These are phyloP conservation scores for Mya arenaria DNA, from an alignment of 1,140 invertebrate genomes.

Conservation along the genomic window DNA sequence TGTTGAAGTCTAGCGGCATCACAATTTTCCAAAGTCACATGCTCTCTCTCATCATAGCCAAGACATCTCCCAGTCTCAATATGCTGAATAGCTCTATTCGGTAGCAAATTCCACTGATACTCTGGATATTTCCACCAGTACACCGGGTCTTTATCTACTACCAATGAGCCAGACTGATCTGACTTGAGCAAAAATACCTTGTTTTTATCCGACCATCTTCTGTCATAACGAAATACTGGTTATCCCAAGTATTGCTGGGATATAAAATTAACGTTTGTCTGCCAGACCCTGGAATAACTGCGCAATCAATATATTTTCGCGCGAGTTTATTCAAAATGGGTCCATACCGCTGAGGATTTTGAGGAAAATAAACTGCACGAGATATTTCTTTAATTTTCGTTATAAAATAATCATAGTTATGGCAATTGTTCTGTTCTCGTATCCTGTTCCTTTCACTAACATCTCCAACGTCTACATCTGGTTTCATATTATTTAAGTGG, in stretches of 20 bases:
- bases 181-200: constrained; percentile 9
- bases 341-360: neutral
- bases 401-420: constrained; percentile 35
- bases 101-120: too few species aligned
- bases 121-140: too few species aligned
- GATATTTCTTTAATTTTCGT: constrained; percentile 4
- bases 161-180: too few species aligned
- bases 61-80: too few species aligned
- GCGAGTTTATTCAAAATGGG: neutral
- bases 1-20: too few species aligned
- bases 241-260: neutral
- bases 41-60: too few species aligned
- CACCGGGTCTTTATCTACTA: too few species aligned
- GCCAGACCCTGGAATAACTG: neutral
- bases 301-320: constrained; percentile 4
- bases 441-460: constrained; percentile 10
- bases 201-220: neutral
- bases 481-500: neutral
- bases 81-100: too few species aligned
- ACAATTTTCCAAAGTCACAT: too few species aligned
- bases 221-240: constrained; percentile 33
- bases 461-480: neutral
- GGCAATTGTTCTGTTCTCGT: constrained; percentile 19
- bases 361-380: constrained; percentile 4
- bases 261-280: neutral